Percentiles rank a stretch among this genome's conserved stretches.
phyloP scores from a whole-genome alignment of 30 jellyfish, hydroid and myxozoan species.

The Nemopilema nomurai region DNA sequence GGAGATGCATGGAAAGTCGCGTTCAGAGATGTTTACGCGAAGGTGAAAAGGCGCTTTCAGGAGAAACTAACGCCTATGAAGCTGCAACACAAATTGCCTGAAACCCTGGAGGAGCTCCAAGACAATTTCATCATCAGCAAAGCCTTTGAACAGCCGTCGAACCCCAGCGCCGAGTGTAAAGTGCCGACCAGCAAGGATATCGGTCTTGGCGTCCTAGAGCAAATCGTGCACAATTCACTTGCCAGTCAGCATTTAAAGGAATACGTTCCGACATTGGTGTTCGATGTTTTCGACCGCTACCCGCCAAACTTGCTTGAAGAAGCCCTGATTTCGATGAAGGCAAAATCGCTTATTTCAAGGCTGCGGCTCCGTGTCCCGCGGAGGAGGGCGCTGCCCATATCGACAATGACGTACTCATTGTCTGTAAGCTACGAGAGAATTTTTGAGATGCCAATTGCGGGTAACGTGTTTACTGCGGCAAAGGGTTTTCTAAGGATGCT shows the following conservation, averaged over 20 bases:
- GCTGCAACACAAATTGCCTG: conserved; percentile 25
- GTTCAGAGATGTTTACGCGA: conserved; percentile 23
- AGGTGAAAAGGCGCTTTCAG: conserved; percentile 23
- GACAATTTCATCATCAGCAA: conserved; percentile 5
- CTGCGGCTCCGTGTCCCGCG: conserved; percentile 66
- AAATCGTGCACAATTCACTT: conserved; percentile 75
- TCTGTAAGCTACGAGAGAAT: conserved; percentile 64
- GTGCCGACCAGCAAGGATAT: conserved; percentile 26
- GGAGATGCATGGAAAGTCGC: conserved; percentile 47
- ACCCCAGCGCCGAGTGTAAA: background rate
- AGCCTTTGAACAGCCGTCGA: background rate
- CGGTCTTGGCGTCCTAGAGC: conserved; percentile 41
- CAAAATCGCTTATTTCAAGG: conserved; percentile 53
- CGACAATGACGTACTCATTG: conserved; percentile 69
- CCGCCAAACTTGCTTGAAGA: conserved; percentile 31
- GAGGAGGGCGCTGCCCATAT: conserved; percentile 73
- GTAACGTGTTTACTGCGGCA: conserved; percentile 43
- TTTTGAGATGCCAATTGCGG: conserved; percentile 70
- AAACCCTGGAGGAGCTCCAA: conserved; percentile 32
- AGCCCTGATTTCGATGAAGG: conserved; percentile 55
- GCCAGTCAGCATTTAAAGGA: conserved; percentile 57
- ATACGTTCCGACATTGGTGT: conserved; percentile 73
- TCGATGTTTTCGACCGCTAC: conserved; percentile 63
- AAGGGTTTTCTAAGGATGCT: conserved; percentile 41
- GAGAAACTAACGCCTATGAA: conserved; percentile 22